A percentile compares a stretch with the other conserved stretches of the same genome.
Conservation (phyloP, 2,113 vertebrate species). For the Odocoileus hemionus region DNA sequence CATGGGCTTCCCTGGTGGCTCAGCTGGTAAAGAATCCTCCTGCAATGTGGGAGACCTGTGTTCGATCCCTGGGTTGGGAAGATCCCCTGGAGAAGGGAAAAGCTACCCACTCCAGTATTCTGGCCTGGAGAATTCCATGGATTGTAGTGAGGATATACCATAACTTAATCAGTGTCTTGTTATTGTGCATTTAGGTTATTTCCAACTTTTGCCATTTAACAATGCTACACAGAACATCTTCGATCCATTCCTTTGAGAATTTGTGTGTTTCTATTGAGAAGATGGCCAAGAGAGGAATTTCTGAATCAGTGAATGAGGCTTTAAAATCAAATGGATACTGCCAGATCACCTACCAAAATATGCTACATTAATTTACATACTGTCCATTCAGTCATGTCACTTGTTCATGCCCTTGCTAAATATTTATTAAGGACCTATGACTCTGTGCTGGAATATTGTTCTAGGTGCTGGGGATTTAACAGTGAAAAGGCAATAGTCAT, state of each 20-base stretch:
- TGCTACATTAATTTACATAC: accelerated
- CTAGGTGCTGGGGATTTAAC: not conserved
- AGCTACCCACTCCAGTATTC: not conserved
- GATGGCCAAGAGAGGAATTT: not conserved
- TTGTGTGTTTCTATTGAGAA: not conserved
- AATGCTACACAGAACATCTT: not conserved
- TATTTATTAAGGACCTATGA: not conserved
- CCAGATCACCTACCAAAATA: not conserved
- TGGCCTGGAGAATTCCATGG: not conserved
- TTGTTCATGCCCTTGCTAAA: not conserved
- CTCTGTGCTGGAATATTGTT: not conserved
- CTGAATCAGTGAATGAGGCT: not conserved
- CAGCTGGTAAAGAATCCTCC: not conserved
- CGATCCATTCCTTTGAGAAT: not conserved
- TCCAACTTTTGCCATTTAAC: not conserved
- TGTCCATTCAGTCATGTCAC: not conserved
- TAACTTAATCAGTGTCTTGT: not conserved
- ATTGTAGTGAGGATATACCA: not conserved
- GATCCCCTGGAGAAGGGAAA: not conserved
- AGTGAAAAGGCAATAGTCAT: not conserved
- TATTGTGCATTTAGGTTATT: not conserved
- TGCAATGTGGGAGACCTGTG: not conserved
- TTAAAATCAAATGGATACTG: not conserved
- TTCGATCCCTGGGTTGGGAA: not conserved
- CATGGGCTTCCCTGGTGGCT: not conserved